A percentile compares a stretch with the other conserved stretches of the same genome.
Evolutionary conservation across 2,797 vertebrate species (phyloP).

Genomic region (Macropus fuliginosus): DNA sequence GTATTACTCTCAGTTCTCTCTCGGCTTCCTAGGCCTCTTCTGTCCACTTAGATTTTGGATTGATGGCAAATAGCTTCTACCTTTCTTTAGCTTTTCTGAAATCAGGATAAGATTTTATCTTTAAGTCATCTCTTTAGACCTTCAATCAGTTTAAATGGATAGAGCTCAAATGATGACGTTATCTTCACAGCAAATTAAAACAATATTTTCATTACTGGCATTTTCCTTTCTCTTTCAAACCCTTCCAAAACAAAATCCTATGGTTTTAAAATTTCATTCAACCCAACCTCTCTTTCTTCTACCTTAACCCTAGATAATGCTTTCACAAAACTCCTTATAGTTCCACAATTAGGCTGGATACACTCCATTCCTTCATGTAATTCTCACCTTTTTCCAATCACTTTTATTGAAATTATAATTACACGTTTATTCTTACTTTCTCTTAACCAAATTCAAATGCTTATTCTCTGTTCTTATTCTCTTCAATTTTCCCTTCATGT

Average conservation of each 20-base stretch:
- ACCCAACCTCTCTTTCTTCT: slow-evolving; percentile 17
- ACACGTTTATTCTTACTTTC: not conserved
- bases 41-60: not conserved
- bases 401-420: not conserved
- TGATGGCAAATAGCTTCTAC: slow-evolving; percentile 39
- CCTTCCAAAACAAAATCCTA: slow-evolving; percentile 26
- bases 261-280: slow-evolving; percentile 48
- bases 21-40: slow-evolving; percentile 46
- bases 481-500: not conserved
- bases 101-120: slow-evolving; percentile 62
- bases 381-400: not conserved
- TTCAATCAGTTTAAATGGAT: slow-evolving; percentile 45
- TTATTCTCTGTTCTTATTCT: not conserved
- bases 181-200: slow-evolving; percentile 42
- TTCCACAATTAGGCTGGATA: slow-evolving; percentile 24
- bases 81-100: slow-evolving; percentile 54
- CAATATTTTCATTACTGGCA: slow-evolving; percentile 49
- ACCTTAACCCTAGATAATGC: not conserved
- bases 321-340: not conserved
- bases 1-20: slow-evolving; percentile 58
- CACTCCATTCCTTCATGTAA: not conserved
- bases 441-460: not conserved
- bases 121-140: slow-evolving; percentile 56
- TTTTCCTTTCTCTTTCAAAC: not conserved
- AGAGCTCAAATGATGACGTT: slow-evolving; percentile 44